phyloP scores from a whole-genome alignment of 2,113 vertebrate species.

The Pteruthius melanotis region DNA sequence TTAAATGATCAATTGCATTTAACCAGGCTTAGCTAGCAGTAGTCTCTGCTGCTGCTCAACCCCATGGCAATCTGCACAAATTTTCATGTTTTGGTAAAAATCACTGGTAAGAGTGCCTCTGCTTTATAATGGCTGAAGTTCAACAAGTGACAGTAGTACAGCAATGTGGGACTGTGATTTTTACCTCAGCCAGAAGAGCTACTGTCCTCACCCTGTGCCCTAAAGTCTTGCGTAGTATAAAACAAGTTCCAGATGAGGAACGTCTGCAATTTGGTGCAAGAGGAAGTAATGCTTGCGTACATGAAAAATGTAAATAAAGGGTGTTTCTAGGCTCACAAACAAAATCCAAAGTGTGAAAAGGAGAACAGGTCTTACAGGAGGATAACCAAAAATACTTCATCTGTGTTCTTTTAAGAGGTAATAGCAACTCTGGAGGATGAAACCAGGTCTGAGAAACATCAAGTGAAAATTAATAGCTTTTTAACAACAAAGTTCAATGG shows the following conservation, averaged over 20 bases:
- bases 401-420: not conserved
- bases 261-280: not conserved
- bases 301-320: not conserved
- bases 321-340: not conserved
- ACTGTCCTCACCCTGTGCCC: not conserved
- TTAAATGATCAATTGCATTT: not conserved
- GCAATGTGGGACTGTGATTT: not conserved
- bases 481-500: not conserved
- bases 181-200: not conserved
- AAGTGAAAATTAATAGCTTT: not conserved
- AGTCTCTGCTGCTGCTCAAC: not conserved
- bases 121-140: not conserved
- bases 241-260: not conserved
- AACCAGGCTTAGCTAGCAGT: not conserved
- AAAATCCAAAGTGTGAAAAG: not conserved
- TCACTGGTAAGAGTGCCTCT: not conserved
- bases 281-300: not conserved
- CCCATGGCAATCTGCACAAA: not conserved
- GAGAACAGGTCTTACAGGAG: not conserved
- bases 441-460: not conserved
- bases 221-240: accelerated
- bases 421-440: not conserved
- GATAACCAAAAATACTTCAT: not conserved
- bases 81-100: not conserved
- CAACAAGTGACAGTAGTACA: not conserved